Evolutionary conservation across 2,888 invertebrate species (phyloP).

Genomic region (Sipha maydis): DNA sequence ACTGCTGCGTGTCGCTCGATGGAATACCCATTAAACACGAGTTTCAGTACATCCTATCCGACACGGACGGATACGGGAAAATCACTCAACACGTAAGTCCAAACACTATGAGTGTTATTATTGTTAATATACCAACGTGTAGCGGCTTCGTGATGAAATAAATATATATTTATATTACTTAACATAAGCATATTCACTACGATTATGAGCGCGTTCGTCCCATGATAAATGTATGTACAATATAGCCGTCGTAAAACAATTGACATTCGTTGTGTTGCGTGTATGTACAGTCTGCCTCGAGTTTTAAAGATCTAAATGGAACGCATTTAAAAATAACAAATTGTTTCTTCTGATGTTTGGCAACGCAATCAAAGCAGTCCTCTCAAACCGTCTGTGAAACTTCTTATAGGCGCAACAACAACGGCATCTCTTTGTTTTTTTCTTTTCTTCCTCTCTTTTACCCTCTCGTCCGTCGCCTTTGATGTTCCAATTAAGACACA

Average conservation of each 20-base stretch:
- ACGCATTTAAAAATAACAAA: constrained; percentile 61
- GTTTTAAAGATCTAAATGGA: constrained; percentile 31
- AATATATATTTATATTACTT: too few species aligned
- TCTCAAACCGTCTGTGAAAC: constrained; percentile 54
- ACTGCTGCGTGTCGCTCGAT: constrained; percentile 54
- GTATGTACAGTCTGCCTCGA: neutral
- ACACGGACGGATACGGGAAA: constrained; percentile 36
- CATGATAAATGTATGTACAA: too few species aligned
- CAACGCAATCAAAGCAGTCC: constrained; percentile 53
- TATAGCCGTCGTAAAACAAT: neutral
- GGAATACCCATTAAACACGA: constrained; percentile 56
- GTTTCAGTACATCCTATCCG: constrained; percentile 51
- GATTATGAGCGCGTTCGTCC: neutral
- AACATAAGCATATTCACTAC: too few species aligned
- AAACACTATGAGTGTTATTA: neutral
- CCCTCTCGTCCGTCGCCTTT: constrained; percentile 10
- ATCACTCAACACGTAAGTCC: constrained; percentile 52
- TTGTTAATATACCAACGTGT: too few species aligned
- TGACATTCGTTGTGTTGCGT: neutral
- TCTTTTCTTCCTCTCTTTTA: neutral
- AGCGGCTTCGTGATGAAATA: too few species aligned
- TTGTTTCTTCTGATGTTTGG: constrained; percentile 56
- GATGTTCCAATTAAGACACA: constrained; percentile 61
- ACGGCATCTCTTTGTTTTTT: constrained; percentile 43
- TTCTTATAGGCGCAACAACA: constrained; percentile 43